Conservation (phyloP, 2,888 invertebrate species). For the Rhabditoides inermis region DNA sequence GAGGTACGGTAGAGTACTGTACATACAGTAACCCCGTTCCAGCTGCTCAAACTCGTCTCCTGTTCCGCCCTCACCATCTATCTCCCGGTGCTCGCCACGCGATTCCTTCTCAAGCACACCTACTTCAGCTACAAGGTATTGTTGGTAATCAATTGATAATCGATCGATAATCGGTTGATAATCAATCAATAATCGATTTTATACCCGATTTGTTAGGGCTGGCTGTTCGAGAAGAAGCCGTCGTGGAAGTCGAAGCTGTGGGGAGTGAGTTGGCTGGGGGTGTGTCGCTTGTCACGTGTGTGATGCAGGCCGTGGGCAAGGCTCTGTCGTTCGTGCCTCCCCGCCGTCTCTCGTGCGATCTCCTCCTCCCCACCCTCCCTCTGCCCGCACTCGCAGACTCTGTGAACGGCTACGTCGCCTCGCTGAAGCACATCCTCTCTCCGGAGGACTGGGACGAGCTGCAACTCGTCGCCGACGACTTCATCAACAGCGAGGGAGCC, state of each 20-base stretch:
- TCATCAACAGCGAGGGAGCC: conserved; percentile 33
- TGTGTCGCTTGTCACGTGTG: no score
- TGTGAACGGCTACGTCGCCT: conserved; percentile 31
- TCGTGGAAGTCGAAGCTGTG: conserved; percentile 39
- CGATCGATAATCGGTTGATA: no score
- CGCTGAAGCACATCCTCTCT: conserved; percentile 27
- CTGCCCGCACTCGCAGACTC: conserved; percentile 36
- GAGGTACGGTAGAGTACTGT: no score
- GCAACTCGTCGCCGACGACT: conserved; percentile 22
- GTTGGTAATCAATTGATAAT: no score
- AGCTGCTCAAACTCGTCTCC: no score
- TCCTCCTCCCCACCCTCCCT: conserved; percentile 34
- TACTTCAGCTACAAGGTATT: conserved; percentile 45
- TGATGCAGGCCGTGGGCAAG: conserved; percentile 24
- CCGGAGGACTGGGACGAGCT: no score
- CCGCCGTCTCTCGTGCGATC: conserved; percentile 33
- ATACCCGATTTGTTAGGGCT: no score
- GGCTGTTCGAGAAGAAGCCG: conserved; percentile 41
- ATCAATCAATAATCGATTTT: no score
- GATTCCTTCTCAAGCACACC: conserved; percentile 27
- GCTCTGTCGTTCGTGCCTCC: conserved; percentile 25
- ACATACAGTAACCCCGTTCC: no score
- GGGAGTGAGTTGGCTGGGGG: conserved; percentile 45
- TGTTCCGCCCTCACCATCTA: no score
- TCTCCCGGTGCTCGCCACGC: no score